Evolutionary conservation across 2,113 vertebrate genomes (phyloP).

Genomic region (Lepus americanus): DNA sequence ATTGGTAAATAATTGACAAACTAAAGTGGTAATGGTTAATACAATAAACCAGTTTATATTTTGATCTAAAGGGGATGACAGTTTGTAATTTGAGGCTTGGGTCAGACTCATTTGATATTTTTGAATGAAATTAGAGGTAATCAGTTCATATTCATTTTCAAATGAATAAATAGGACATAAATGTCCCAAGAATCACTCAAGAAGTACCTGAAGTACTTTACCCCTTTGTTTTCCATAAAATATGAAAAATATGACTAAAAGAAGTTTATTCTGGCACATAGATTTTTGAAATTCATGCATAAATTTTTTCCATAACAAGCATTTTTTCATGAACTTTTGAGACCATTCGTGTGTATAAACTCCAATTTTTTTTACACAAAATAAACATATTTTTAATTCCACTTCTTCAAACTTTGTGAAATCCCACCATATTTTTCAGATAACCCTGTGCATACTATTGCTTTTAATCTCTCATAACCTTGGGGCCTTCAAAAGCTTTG

Average conservation of each 20-base stretch:
- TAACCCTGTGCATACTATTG: neutral
- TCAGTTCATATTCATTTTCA: neutral
- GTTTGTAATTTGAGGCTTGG: constrained; percentile 7
- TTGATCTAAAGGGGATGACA: neutral
- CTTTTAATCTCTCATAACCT: neutral
- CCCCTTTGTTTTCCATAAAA: neutral
- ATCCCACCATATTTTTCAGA: neutral
- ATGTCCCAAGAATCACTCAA: neutral
- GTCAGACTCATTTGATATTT: neutral
- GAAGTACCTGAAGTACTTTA: neutral
- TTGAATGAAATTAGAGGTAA: neutral
- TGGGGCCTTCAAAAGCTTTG: neutral
- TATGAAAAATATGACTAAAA: no score
- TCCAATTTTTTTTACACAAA: no score
- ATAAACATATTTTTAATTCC: no score
- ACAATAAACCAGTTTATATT: neutral
- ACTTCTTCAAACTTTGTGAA: no score
- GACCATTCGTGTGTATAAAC: no score
- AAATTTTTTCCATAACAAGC: no score
- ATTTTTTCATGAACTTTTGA: no score
- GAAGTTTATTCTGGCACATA: no score
- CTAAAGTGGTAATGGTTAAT: neutral
- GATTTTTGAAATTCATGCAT: no score
- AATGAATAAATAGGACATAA: neutral
- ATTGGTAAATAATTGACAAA: neutral